Base-by-base conservation (phyloP, 2,797 vertebrate genomes). In the Ataeniobius toweri region DNA sequence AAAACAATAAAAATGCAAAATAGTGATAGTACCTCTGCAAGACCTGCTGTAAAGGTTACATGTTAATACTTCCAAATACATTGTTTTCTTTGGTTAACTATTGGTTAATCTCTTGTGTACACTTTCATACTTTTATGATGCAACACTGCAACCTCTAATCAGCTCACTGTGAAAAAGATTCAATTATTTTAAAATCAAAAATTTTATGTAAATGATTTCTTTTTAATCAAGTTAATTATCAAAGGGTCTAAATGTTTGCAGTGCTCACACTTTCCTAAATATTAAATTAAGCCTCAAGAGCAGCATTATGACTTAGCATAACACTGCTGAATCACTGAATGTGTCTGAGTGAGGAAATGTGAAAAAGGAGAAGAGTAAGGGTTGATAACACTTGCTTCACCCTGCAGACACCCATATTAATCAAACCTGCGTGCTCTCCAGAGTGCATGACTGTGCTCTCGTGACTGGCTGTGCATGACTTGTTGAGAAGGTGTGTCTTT, bases 401-500 rank as follows among this genome's bases (percentile, higher is more conserved):
- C 50, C 73, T 81, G 58, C 68, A 83, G 76, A 48, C 26, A 75
- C 82, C 76, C 5, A 0, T 31, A 78, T 86, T 76, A 84, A 77
- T 82, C 79, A 73, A 78, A 82, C 75, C 58, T 68, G 1, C 50
- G 50, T 78, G 78, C 65, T 44, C 76, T 76, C 68, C 61, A 55
- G 72, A 74, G 84, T 88, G 82, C n/a, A 5, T 6, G 55, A 13
- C 70, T 72, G 76, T 39, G 36, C 74, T 76, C 83, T 80, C 6
- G n/a, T 81, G 83, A 71, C 77, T 53, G 79, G 44, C 53, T 83
- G 83, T 81, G 85, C 46, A 61, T 75, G 80, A 59, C 41, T 73
- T 56, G 36, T 59, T 81, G 84, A 81, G 85, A 85, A 84, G 80
- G 86, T 80, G 82, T 72, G 86, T 81, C 83, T 79, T 74, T 83